Conservation (phyloP, 2,113 vertebrate species). For the Boleophthalmus pectinirostris region DNA sequence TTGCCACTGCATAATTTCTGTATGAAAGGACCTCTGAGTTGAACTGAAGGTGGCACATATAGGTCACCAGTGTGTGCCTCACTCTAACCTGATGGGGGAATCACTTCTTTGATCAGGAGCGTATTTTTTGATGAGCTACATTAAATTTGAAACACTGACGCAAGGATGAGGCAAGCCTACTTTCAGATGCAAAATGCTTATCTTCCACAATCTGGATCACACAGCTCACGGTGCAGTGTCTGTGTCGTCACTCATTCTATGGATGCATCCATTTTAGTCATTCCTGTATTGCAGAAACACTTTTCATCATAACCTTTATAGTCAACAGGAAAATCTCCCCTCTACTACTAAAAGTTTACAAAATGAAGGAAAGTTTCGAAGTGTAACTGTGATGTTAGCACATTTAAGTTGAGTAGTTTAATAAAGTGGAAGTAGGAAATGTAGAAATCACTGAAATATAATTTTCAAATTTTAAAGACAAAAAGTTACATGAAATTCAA, state of each 20-base stretch:
- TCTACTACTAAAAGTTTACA: neutral
- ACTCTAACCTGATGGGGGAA: slow-evolving; percentile 41
- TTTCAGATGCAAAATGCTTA: slow-evolving; percentile 64
- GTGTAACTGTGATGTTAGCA: slow-evolving; percentile 7
- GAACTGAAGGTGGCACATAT: slow-evolving; percentile 61
- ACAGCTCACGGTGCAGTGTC: neutral
- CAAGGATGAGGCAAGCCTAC: slow-evolving; percentile 58
- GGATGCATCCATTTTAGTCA: slow-evolving; percentile 19
- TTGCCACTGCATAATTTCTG: slow-evolving; percentile 25
- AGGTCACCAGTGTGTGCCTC: slow-evolving; percentile 56
- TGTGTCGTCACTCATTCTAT: slow-evolving; percentile 32
- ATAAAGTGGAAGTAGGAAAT: neutral
- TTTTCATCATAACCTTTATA: slow-evolving; percentile 3
- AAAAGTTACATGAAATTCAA: no score
- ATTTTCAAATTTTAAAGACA: no score
- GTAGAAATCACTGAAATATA: no score
- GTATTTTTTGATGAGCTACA: slow-evolving; percentile 67
- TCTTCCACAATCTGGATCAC: slow-evolving; percentile 60
- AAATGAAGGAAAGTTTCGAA: slow-evolving; percentile 8
- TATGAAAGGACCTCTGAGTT: slow-evolving; percentile 30
- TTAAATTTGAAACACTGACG: slow-evolving; percentile 67
- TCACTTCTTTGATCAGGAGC: slow-evolving; percentile 61
- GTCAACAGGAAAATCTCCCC: slow-evolving; percentile 6
- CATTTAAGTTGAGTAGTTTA: neutral
- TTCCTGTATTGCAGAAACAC: slow-evolving; percentile 3